Percentiles rank a stretch among this genome's conserved stretches.
phyloP scores from a whole-genome alignment of 2,797 vertebrate genomes.

The Acipenser oxyrinchus region DNA sequence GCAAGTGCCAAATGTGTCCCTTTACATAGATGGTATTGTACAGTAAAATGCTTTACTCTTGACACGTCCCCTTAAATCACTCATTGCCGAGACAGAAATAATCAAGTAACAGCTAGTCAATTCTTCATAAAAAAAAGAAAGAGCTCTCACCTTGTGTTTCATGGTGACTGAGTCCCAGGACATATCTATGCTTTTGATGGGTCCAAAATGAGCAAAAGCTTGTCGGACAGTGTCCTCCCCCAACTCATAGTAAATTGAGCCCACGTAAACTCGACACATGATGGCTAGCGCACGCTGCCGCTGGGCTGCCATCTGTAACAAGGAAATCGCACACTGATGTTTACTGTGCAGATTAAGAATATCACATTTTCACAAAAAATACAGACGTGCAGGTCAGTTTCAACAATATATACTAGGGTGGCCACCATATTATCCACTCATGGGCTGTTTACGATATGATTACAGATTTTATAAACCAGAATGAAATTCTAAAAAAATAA shows the following conservation, averaged over 20 bases:
- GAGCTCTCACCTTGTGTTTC: slow-evolving; percentile 86
- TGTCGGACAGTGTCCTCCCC: slow-evolving; percentile 97
- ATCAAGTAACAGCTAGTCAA: no score
- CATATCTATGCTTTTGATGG: slow-evolving; percentile 99
- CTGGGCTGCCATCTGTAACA: slow-evolving; percentile 90
- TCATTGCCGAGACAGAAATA: no score
- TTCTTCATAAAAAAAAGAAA: neutral
- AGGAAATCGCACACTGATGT: slow-evolving; percentile 8
- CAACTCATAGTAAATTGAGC: slow-evolving; percentile 97
- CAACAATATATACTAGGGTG: no score
- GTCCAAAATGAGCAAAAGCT: slow-evolving; percentile 94
- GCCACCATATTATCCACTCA: no score
- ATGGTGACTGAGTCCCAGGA: slow-evolving; percentile 98
- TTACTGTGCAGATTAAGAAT: slow-evolving; percentile 43
- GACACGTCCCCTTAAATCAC: no score
- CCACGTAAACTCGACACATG: slow-evolving; percentile 97
- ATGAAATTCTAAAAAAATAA: no score
- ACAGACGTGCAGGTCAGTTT: no score
- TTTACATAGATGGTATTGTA: no score
- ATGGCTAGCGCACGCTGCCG: slow-evolving; percentile 95
- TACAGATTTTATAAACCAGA: no score
- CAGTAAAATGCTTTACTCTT: no score
- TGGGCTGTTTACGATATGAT: no score
- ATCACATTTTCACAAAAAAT: slow-evolving; percentile 39
- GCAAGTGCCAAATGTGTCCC: no score